Evolutionary conservation across 2,113 vertebrate genomes (phyloP).

Genomic region (Antennarius striatus): DNA sequence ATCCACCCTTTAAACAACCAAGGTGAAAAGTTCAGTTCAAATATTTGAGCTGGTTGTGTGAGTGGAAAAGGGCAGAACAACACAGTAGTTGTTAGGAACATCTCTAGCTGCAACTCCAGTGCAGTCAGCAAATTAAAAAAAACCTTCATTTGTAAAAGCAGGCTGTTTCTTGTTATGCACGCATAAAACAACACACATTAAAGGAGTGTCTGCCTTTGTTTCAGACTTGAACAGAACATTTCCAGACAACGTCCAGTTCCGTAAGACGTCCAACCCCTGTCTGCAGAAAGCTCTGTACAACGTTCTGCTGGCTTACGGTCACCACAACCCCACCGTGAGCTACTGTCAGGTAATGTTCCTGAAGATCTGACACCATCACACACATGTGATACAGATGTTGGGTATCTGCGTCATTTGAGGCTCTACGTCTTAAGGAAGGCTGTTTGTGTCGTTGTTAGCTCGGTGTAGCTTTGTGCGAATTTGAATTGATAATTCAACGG

Average conservation of each 20-base stretch:
- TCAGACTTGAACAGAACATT: conserved; percentile 96
- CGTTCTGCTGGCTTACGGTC: conserved; percentile 90
- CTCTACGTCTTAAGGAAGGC: not conserved
- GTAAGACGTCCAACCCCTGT: conserved; percentile 82
- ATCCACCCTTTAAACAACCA: no score
- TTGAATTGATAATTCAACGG: conserved; percentile 48
- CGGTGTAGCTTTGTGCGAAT: conserved; percentile 2
- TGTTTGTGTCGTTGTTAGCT: not conserved
- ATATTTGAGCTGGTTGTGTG: no score
- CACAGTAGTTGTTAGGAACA: no score
- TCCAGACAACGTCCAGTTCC: conserved; percentile 94
- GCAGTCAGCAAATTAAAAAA: no score
- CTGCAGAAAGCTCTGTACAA: conserved; percentile 87
- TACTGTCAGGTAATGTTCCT: conserved; percentile 90
- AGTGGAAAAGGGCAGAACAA: no score
- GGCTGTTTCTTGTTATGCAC: not conserved
- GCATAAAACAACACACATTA: not conserved
- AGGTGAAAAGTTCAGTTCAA: no score
- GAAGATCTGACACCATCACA: not conserved
- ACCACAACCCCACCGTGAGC: conserved; percentile 89
- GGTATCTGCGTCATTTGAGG: not conserved
- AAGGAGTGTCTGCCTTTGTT: not conserved
- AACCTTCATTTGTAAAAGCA: not conserved
- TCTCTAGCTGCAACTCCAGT: no score
- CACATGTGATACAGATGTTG: not conserved